Base-by-base conservation (phyloP, 1,140 invertebrate species). In the Atta cephalotes region DNA sequence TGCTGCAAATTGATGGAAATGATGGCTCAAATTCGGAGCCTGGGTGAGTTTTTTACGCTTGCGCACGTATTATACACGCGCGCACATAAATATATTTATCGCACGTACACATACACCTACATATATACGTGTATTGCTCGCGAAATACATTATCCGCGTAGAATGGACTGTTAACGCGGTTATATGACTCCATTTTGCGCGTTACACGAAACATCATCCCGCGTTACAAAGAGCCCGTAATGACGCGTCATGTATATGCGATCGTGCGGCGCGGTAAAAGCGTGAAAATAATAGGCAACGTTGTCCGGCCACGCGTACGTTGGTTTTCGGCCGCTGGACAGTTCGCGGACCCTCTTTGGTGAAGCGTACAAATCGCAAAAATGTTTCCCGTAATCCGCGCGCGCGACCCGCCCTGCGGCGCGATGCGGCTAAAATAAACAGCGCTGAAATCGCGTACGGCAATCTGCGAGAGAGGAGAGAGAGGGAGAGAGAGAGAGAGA, bases 131-230 rank as follows among this genome's bases (percentile, higher is more conserved):
- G 49, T 76, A 72, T 85, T 63, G 86, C 86, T 63, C 63, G 90
- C 85, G 89, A 90, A 91, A 90, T 88, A 89, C 87, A 88, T 91
- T 91, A 91, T 91, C 87, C 87, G 51, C 78, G 87, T 81, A 76
- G 90, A 91, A 91, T 90, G 90, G 89, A 90, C 78, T 88, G 90
- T 80, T 91, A 91, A 90, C 89, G 58, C 89, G 86, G 90, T 91
- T 91, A 91, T 90, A 90, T 82, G 89, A 91, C 90, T 90, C 89
- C 89, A 90, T 91, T 91, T 91, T 91, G 80, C 89, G 70, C 78
- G 89, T 91, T 91, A 91, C 89, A 87, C 87, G 89, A 88, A 91
- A 91, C 90, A 90, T 88, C 89, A 82, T 88, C 79, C 74, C 66
- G 78, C 84, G 86, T 90, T 91, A 88, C 90, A 91, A 90, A 90